Conservation (phyloP, 2,888 invertebrate species). For the Noctuana brunneofusca region DNA sequence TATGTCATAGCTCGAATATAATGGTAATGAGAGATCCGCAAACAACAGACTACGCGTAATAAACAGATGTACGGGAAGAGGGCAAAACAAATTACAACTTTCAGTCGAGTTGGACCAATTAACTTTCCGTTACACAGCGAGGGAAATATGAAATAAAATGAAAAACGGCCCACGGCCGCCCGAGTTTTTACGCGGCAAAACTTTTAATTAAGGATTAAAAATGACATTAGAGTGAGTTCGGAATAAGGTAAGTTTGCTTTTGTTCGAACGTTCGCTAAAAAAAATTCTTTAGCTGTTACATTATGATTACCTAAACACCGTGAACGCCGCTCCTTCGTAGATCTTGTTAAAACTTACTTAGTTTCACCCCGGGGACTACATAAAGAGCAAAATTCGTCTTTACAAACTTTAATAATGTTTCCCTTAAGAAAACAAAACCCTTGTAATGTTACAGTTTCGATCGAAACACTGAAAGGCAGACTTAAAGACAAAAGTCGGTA, state of each 20-base stretch:
- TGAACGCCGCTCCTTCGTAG: conserved; percentile 39
- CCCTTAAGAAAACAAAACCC: conserved; percentile 32
- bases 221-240: conserved; percentile 78
- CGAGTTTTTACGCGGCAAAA: conserved; percentile 68
- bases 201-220: conserved; percentile 83
- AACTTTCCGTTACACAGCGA: conserved; percentile 79
- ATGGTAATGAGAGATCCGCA: conserved; percentile 31
- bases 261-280: conserved; percentile 56
- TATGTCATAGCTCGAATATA: conserved; percentile 22
- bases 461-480: conserved; percentile 4
- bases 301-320: conserved; percentile 51
- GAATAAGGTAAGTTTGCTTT: conserved; percentile 73
- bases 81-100: conserved; percentile 79
- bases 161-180: conserved; percentile 69
- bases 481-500: neutral
- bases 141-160: conserved; percentile 80
- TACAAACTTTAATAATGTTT: conserved; percentile 36
- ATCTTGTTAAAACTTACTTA: conserved; percentile 53
- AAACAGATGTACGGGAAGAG: conserved; percentile 71
- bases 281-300: conserved; percentile 46
- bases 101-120: conserved; percentile 77
- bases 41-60: conserved; percentile 65
- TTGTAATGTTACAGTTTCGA: conserved; percentile 26
- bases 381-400: conserved; percentile 40
- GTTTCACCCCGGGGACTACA: conserved; percentile 42